These are phyloP conservation scores for Stenchaetothrips biformis DNA, from an alignment of 2,888 invertebrate genomes.

Conservation along the genomic window DNA sequence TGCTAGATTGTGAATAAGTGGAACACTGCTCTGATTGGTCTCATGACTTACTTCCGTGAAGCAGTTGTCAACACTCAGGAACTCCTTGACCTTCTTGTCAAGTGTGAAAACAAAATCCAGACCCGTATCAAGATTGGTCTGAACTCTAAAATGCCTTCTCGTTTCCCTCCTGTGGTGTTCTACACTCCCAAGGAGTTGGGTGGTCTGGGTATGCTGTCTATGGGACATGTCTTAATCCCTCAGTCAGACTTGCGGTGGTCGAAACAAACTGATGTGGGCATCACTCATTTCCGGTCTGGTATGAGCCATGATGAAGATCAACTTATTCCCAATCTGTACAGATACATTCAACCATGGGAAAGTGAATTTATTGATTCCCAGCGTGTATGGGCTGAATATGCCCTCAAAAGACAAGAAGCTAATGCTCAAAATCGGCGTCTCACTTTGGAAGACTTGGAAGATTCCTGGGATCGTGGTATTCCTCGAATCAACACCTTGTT, in stretches of 20 bases:
- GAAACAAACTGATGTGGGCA: conserved; percentile 98
- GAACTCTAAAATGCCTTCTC: conserved; percentile 99
- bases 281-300: conserved; percentile 98
- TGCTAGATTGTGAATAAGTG: conserved; percentile 95
- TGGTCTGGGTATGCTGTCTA: conserved; percentile 97
- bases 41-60: conserved; percentile 99
- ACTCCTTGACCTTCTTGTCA: conserved; percentile 90
- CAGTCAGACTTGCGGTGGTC: conserved; percentile 93
- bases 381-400: conserved; percentile 99
- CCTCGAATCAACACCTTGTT: conserved; percentile 98
- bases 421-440: conserved; percentile 95
- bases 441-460: conserved; percentile 96
- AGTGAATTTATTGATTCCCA: conserved; percentile 99
- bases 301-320: conserved; percentile 99
- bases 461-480: conserved; percentile 99
- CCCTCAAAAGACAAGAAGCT: conserved; percentile 96
- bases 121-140: conserved; percentile 99
- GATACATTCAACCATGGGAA: conserved; percentile 99
- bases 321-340: conserved; percentile 96
- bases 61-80: conserved; percentile 99
- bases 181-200: conserved; percentile 99
- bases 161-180: conserved; percentile 99
- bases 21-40: conserved; percentile 98
- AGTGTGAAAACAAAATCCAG: conserved; percentile 99
- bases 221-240: conserved; percentile 98